Evolutionary conservation across 2,797 vertebrate genomes (phyloP).

Genomic region (Sparidentex hasta): DNA sequence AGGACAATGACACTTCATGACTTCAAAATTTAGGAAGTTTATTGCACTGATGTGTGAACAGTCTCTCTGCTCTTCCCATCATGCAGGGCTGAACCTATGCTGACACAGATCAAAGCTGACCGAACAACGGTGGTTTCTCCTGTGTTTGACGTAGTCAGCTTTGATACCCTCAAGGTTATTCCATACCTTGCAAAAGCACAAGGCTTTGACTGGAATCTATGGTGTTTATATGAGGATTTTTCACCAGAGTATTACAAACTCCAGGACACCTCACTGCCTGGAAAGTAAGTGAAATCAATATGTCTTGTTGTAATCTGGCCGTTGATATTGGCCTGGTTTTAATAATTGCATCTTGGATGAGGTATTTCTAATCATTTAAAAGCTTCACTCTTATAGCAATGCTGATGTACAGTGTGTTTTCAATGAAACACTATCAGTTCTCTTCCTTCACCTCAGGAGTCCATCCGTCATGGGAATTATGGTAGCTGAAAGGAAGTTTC

Average conservation of each 20-base stretch:
- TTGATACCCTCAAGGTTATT: slow-evolving; percentile 76
- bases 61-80: neutral
- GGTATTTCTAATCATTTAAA: neutral
- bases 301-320: neutral
- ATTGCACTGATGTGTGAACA: too few relatives aligned
- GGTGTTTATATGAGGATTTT: slow-evolving; percentile 84
- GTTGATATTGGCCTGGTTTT: neutral
- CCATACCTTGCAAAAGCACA: slow-evolving; percentile 66
- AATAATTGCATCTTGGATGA: neutral
- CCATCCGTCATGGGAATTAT: slow-evolving; percentile 89
- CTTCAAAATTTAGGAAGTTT: neutral
- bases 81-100: slow-evolving; percentile 85
- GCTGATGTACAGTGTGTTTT: neutral
- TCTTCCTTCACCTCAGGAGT: slow-evolving; percentile 73
- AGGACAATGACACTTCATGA: neutral
- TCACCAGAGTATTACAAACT: slow-evolving; percentile 75
- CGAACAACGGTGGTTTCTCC: slow-evolving; percentile 82
- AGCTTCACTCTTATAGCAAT: too few relatives aligned
- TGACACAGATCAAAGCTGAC: slow-evolving; percentile 86
- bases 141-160: slow-evolving; percentile 85
- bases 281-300: slow-evolving; percentile 76
- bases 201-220: slow-evolving; percentile 88
- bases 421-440: neutral
- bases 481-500: slow-evolving; percentile 83
- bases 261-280: slow-evolving; percentile 81